Base-by-base conservation (phyloP, 2,888 invertebrate species). In the Scelioninae gen. 1 region DNA sequence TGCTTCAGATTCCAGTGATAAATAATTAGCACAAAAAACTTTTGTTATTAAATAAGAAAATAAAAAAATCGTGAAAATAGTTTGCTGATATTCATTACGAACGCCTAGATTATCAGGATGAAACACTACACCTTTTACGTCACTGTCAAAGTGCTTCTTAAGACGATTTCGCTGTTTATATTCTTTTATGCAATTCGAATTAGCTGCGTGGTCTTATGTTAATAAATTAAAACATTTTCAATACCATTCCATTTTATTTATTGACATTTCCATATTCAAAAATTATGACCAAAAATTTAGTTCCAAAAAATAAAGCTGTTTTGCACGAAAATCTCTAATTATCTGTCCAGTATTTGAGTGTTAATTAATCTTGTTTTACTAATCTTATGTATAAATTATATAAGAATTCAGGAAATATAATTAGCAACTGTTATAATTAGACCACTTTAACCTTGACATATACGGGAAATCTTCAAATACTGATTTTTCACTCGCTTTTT, bases 111-210 rank as follows among this genome's bases (percentile, higher is more conserved):
- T 31, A 51, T n/a, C 51, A 1, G n/a, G 10, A 43, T 31, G 65
- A 72, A 72, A 79, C 60, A 49, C 51, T 65, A 65, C 34, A 71
- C 77, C 60, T 51, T 68, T 51, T 45, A 62, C 74, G 49, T 74
- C 62, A 74, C 55, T 31, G 47, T 72, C 63, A 55, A 74, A 74
- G 80, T 74, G 80, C 74, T 80, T 80, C 80, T 62, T 80, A 80
- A 74, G 62, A 40, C 65, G 74, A 74, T 80, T 80, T 60, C 7
- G 49, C 29, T 49, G 45, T 68, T 68, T 80, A 43, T 32, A n/a
- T 45, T 49, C 74, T 47, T 74, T 68, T 53, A 60, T 60, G 60
- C 60, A 72, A 65, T 34, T 56, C 51, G 10, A 49, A 53, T 15
- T n/a, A n/a, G n/a, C n/a, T n/a, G n/a, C n/a, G 9, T 34, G 13